Base-by-base conservation (phyloP, 2,888 invertebrate genomes). In the Pelosia muscerda region DNA sequence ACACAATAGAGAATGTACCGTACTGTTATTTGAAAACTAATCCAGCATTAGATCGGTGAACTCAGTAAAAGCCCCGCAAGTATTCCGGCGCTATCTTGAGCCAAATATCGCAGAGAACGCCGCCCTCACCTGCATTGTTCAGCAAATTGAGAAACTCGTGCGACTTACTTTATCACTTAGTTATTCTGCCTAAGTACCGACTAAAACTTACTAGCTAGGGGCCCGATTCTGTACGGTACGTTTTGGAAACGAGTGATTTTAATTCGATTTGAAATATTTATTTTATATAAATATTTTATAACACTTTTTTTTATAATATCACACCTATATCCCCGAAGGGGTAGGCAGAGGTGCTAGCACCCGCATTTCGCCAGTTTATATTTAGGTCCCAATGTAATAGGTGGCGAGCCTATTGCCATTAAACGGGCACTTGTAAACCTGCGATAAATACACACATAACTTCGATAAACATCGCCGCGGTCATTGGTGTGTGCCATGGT, bases 121-220 rank as follows among this genome's bases (percentile, higher is more conserved):
- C 71, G 65, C 75, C 68, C 68, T 62, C 68, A 75, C 79, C 75
- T 77, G 77, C 76, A 79, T 76, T 74, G 79, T 76, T 79, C 76
- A 23, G 53, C 58, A 71, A 77, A 72, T 79, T 73, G 77, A 71
- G 79, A 73, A 79, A 79, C 74, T 75, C 64, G 8, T 42, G 49
- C 25, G 62, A 62, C 23, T 54, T 31, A 62, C 62, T 62, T 62
- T 54, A 54, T 53, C 23, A 61, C 61, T 61, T 49, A 54, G 54
- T 54, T 62, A 62, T 62, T 62, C 25, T 31, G 10, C 28, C 49
- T 53, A 69, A 62, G 65, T 58, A 58, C 63, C 9, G 13, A 64
- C 69, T 65, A 55, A 66, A 77, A 78, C 72, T 77, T 70, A 28
- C 60, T 25, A 9, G 49, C 42, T 13, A 28, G 8, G 2, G 19